Percentiles rank a stretch among this genome's conserved stretches.
These are phyloP conservation scores for Monopis laevigella DNA, from an alignment of 2,888 invertebrate genomes.

Conservation along the genomic window DNA sequence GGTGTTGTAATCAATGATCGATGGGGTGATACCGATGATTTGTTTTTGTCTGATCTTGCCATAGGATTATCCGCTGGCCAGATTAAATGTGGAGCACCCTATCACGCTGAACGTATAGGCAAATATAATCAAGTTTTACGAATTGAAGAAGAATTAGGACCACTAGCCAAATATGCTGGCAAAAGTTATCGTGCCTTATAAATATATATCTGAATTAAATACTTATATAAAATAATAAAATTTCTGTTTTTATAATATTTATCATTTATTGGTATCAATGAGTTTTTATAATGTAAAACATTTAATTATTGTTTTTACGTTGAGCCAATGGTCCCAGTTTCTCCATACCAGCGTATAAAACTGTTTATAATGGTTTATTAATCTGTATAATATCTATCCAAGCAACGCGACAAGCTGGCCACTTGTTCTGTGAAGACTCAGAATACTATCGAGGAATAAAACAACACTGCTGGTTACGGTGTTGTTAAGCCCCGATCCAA, in stretches of 20 bases:
- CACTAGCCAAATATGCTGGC: conserved; percentile 91
- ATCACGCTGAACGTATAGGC: conserved; percentile 92
- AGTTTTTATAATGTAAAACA: no score
- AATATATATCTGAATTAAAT: not conserved
- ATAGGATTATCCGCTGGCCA: conserved; percentile 98
- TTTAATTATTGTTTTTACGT: no score
- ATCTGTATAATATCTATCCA: no score
- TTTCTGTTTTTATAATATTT: not conserved
- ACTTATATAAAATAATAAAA: not conserved
- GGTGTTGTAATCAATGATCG: conserved; percentile 65
- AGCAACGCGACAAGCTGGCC: no score
- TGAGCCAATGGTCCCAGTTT: no score
- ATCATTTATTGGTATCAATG: not conserved
- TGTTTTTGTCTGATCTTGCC: conserved; percentile 96
- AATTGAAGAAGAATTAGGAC: conserved; percentile 97
- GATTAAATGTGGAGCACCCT: conserved; percentile 98
- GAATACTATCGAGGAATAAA: no score
- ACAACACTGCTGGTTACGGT: no score
- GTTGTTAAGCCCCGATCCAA: no score
- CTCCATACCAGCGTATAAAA: no score
- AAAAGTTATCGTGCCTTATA: conserved; percentile 80
- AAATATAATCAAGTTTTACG: conserved; percentile 98
- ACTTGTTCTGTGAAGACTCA: no score
- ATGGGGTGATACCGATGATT: conserved; percentile 98
- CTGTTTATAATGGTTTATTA: no score